These are phyloP conservation scores for Serrognathus titanus DNA, from an alignment of 2,888 invertebrate genomes.

Conservation along the genomic window DNA sequence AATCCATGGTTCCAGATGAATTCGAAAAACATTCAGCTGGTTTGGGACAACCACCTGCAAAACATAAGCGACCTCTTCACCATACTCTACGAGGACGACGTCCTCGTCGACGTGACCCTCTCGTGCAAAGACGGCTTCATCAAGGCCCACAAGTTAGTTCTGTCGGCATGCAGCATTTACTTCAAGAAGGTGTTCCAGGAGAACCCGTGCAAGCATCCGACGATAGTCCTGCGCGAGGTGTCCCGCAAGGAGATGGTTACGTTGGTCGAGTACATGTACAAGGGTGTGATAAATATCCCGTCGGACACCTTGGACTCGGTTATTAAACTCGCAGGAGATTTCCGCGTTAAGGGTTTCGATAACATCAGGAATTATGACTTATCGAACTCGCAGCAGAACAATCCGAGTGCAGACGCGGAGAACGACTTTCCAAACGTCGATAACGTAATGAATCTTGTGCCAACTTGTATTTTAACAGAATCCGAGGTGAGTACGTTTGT, in stretches of 20 bases:
- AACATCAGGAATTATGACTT: conserved; percentile 16
- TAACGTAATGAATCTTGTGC: conserved; percentile 15
- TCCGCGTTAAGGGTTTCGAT: conserved; percentile 63
- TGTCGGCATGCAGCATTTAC: conserved; percentile 74
- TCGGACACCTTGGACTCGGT: conserved; percentile 61
- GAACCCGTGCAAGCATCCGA: conserved; percentile 71
- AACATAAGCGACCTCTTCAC: conserved; percentile 68
- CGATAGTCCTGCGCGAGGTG: conserved; percentile 67
- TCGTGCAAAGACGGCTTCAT: conserved; percentile 70
- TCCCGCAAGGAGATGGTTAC: conserved; percentile 64
- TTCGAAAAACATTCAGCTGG: conserved; percentile 65
- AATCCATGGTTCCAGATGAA: conserved; percentile 48
- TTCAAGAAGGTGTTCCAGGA: conserved; percentile 73
- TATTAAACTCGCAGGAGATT: conserved; percentile 64
- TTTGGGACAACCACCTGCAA: conserved; percentile 72
- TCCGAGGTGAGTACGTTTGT: conserved; percentile 1
- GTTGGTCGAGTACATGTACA: conserved; percentile 68
- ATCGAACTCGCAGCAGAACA: neutral
- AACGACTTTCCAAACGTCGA: neutral
- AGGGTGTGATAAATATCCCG: conserved; percentile 65
- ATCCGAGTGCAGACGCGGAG: conserved; percentile 3
- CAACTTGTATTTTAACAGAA: conserved; percentile 15
- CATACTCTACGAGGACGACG: conserved; percentile 65
- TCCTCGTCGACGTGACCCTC: conserved; percentile 67
- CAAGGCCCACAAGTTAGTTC: conserved; percentile 67